Base-by-base conservation (phyloP, 2,888 invertebrate species). In the Agriopis marginaria region DNA sequence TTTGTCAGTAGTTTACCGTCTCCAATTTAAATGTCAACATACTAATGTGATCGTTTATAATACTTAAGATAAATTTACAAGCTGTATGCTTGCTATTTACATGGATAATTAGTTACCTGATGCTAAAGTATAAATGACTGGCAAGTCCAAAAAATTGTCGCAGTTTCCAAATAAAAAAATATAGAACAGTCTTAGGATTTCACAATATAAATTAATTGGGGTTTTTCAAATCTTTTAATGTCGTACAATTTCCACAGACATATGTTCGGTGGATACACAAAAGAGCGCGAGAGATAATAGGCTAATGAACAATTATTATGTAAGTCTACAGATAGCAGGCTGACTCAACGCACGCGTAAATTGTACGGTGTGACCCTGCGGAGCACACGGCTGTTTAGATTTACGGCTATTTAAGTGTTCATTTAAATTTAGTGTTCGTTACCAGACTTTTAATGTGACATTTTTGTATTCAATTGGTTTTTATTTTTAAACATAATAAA, bases 241-340 rank as follows among this genome's bases (percentile, higher is more conserved):
- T 51, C 65, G 47, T 61, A 65, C 17, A 62, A 67, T 63, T 60
- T 66, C 47, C 11, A 65, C 61, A 58, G 59, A 59, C 40, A 68
- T 59, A 56, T 58, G 39, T 49, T 47, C 12, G 12, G 7, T 70
- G 47, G 23, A 63, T 70, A 71, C 50, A 71, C 68, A 66, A 65
- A 45, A 50, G 58, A 47, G 51, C 17, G 40, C 47, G 40, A 68
- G 82, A 88, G 87, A 89, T 88, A 89, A 87, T 83, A 82, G 78
- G 79, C 71, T 86, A 86, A 84, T 81, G 82, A 82, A 86, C 82
- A 85, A 86, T 90, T 63, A 72, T 73, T 90, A 91, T 90, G 87
- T 90, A 90, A 91, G 85, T 77, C 80, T 79, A 82, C 81, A 82
- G 89, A 89, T 87, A 89, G 87, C 81, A 76, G 81, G 79, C 86